Conservation (phyloP, 2,888 invertebrate genomes). For the Gymnocheta viridis region DNA sequence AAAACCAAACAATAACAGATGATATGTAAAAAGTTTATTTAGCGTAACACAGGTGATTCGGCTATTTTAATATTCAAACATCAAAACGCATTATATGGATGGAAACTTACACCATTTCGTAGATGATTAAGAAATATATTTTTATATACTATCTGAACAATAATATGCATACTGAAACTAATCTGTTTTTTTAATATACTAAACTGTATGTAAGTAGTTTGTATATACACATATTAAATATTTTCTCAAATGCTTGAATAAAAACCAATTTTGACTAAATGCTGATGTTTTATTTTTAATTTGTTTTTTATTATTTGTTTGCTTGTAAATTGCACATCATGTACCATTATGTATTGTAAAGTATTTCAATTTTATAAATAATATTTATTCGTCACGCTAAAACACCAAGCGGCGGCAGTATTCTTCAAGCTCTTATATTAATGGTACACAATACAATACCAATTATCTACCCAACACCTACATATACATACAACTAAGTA, state of each 20-base stretch:
- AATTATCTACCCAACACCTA: conserved; percentile 8
- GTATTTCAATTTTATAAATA: conserved; percentile 30
- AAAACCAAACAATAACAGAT: not conserved
- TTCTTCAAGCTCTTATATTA: not conserved
- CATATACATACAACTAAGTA: conserved; percentile 20
- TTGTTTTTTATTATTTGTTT: conserved; percentile 43
- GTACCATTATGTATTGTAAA: conserved; percentile 25
- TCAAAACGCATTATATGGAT: not conserved
- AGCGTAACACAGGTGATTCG: not conserved
- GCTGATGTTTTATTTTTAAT: conserved; percentile 37
- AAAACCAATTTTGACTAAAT: conserved; percentile 28
- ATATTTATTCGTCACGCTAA: conserved; percentile 56
- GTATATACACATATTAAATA: not conserved
- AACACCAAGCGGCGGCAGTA: conserved; percentile 29
- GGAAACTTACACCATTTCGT: not conserved
- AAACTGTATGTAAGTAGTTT: not conserved
- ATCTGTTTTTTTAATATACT: not conserved
- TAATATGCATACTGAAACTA: too few relatives aligned
- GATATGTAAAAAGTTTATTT: not conserved
- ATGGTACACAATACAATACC: not conserved
- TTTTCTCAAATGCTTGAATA: conserved; percentile 3
- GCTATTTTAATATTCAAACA: too few relatives aligned
- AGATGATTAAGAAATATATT: too few relatives aligned
- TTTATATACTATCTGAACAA: too few relatives aligned
- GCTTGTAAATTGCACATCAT: conserved; percentile 44